Base-by-base conservation (phyloP, 2,888 invertebrate species). In the Xanthorhoe designata region DNA sequence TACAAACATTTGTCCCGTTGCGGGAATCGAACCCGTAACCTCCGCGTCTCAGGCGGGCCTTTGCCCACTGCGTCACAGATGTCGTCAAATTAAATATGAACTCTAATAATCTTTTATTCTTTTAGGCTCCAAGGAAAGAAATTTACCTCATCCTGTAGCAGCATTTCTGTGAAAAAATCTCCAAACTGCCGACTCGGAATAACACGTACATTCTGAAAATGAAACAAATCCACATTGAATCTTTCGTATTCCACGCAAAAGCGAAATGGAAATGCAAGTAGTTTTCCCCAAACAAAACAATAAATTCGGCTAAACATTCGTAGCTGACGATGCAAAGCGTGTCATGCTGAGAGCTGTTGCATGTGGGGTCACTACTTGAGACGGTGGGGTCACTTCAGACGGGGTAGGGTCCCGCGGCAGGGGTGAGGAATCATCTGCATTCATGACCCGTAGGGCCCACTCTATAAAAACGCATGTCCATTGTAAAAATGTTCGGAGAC, bases 321-420 rank as follows among this genome's bases (percentile, higher is more conserved):
- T 55, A 59, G 55, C 67, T 67, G 67, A 67, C 63, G 63, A 63
- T 51, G 63, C 63, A 66, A 51, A 63, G 49, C 59, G 51, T 47
- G 55, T 59, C 64, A 54, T 38, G 32, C 60, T 50, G 54, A 55
- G 50, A 60, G 42, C 50, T 50, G 57, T 55, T 59, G 54, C 64
- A 59, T 55, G 15, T 42, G 45, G 63, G 47, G 57, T 42, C 62
- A 59, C 50, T 19, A 7, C 32, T 24, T n/a, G 19, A 45, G 47
- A 24, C n/a, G 6, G 49, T n/a, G 62, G 62, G 62, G 56, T 55
- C 51, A 19, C 56, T 38, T 13, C 24, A 24, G 24, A 35, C 24
- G 13, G 32, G 29, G 15, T 18, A 32, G 29, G 17, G 35, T 35
- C 9, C 8, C 18, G 52, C 1, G 29, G 15, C 61, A 19, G 49